Evolutionary conservation across 2,113 vertebrate genomes (phyloP), one percentile per base, ranked within the genome.

Genomic region (Platichthys flesus): DNA sequence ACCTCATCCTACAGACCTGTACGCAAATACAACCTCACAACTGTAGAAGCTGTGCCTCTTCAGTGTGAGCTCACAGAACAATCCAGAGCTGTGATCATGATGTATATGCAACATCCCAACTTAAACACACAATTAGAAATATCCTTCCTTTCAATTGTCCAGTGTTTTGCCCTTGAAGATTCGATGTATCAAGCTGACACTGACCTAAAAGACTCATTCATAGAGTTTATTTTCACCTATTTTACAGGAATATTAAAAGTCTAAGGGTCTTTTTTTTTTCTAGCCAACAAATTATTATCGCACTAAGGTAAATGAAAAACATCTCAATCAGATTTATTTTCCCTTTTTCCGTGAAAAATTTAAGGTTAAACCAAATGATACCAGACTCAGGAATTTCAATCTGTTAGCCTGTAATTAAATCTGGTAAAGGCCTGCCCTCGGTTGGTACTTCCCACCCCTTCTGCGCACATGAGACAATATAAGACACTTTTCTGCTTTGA

Each of bases 31-130:
- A 71, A 37, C 37, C 49, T 74, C 73, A 64, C 59, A 28, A 20
- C 40, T 65, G 56, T 5, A 71, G 16, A 62, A 52, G 51, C 42
- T 45, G 31, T 7, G 31, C 31, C 6, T 31, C 31, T 31, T 31
- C 6, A 12, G 37, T 40, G 37, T 40, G 55, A 71, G 74, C 60
- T 74, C 21, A 16, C 4, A 37, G 31, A 70, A 16, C 35, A 42
- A 66, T 85, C 84, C 73, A 82, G 47, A 57, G 64, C 58, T 62
- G 26, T 60, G 47, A 62, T 75, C 54, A 60, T 47, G 37, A 66
- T 28, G 47, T 63, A 56, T 65, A 42, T 3, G 51, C 54, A 67
- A 18, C 72, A 67, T 67, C 40, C 52, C 37, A 55, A 71, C 12
- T 47, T 42, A 26, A 79, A 63, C 47, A 57, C 24, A 55, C 3